Conservation (phyloP, 2,797 vertebrate genomes). For the Cossypha polioptera region DNA sequence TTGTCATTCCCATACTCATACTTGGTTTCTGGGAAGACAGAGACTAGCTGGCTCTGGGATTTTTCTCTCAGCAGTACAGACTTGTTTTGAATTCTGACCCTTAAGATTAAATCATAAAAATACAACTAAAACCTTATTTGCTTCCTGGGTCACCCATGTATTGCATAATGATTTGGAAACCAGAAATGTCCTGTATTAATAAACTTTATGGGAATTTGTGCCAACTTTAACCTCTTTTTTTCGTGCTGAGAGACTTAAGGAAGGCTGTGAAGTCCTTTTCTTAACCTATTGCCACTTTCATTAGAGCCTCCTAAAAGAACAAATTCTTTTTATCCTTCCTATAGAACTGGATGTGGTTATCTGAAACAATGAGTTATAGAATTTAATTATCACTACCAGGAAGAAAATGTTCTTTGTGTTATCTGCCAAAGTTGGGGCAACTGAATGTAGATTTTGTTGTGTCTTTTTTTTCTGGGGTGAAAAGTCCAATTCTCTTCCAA, state of each 20-base stretch:
- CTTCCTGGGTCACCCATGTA: neutral
- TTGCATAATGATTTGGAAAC: neutral
- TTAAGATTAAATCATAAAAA: slow-evolving; percentile 30
- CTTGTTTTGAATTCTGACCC: neutral
- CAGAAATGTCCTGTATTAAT: neutral
- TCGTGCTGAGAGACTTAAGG: neutral
- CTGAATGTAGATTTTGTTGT: neutral
- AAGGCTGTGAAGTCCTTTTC: neutral
- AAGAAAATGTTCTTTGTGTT: neutral
- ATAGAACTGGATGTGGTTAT: neutral
- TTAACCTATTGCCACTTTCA: neutral
- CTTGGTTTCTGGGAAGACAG: neutral
- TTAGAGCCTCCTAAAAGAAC: neutral
- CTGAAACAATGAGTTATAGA: slow-evolving; percentile 29
- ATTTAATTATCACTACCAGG: slow-evolving; percentile 3
- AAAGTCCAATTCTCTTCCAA: neutral
- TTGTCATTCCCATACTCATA: neutral
- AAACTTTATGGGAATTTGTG: neutral
- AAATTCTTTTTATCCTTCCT: neutral
- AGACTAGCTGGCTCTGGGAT: neutral
- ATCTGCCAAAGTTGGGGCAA: neutral
- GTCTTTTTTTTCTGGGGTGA: neutral
- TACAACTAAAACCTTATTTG: neutral
- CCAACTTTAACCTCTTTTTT: neutral
- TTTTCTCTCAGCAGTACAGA: neutral